Evolutionary conservation across 30 jellyfish, hydroid and myxozoan genomes (phyloP).

Genomic region (Aurelia aurita complex sp. Pacific): DNA sequence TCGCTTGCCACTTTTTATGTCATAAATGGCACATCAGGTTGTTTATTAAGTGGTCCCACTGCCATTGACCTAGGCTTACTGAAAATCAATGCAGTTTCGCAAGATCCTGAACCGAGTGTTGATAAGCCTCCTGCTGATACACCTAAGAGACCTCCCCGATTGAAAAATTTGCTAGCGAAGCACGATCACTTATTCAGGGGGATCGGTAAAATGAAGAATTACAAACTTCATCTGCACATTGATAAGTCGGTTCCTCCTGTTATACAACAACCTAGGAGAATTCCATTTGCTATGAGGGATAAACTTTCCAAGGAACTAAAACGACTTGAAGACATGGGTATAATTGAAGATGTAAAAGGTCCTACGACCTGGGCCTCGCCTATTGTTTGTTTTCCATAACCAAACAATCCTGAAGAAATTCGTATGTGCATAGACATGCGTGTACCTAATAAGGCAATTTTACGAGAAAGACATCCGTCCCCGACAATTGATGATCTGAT

Average conservation of each 20-base stretch:
- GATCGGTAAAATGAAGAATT: background rate
- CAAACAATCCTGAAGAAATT: too few species aligned
- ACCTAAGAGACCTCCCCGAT: background rate
- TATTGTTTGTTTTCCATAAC: background rate
- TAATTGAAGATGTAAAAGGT: constrained; percentile 14
- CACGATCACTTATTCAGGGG: constrained; percentile 7
- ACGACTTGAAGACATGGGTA: constrained; percentile 7
- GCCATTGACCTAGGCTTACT: too few species aligned
- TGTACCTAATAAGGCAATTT: too few species aligned
- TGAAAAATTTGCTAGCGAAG: background rate
- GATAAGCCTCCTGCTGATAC: constrained; percentile 5
- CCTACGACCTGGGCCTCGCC: constrained; percentile 33
- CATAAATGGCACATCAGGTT: too few species aligned
- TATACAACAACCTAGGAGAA: constrained; percentile 1
- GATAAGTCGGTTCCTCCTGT: background rate
- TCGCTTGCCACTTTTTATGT: too few species aligned
- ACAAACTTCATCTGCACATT: constrained; percentile 12
- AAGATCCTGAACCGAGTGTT: background rate
- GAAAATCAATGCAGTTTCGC: too few species aligned
- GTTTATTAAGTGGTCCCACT: too few species aligned
- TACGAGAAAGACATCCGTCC: too few species aligned
- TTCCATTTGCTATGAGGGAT: constrained; percentile 7
- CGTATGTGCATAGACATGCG: too few species aligned
- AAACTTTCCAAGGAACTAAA: constrained; percentile 20
- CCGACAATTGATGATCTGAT: too few species aligned